Base-by-base conservation (phyloP, 2,888 invertebrate genomes). In the Agrochola litura region DNA sequence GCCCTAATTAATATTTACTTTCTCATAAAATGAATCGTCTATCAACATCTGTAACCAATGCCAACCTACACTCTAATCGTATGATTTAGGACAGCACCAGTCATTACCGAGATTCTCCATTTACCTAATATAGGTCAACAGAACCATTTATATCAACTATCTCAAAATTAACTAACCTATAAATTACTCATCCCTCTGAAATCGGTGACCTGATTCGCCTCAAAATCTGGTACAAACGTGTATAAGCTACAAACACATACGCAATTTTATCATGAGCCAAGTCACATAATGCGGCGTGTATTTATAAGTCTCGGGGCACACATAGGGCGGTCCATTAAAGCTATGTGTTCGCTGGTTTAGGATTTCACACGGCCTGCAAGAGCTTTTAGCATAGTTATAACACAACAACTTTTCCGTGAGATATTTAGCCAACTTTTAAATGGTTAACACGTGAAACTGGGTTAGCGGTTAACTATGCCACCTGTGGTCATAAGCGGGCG, bases 391-490 rank as follows among this genome's bases (percentile, higher is more conserved):
- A 85, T 80, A 89, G 90, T 90, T 92, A 88, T 92, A 90, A 89
- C 66, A 74, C 73, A 83, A 84, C 83, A 88, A 90, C 88, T 90
- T 87, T 83, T 66, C 78, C 67, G 77, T 86, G 89, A 77, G 88
- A 88, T 92, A 91, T 93, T 92, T 92, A 91, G 87, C 84, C 88
- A 93, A 94, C 92, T 95, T 94, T 93, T 92, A 92, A 94, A 95
- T 92, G 90, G 87, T 89, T 90, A 89, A 86, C 89, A 84, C 81
- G 83, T 73, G 86, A 89, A 95, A 95, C 92, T 95, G 86, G 93
- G 93, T 93, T 93, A 92, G 88, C 83, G 85, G 89, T 86, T 89
- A 90, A 92, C 92, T 92, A 86, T 88, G 89, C 91, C 95, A 95
- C 95, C 95, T 95, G 94, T 92, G 93, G 90, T 72, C 90, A 88